Conservation (phyloP, 2,888 invertebrate species). For the Minunthozetes semirufus region DNA sequence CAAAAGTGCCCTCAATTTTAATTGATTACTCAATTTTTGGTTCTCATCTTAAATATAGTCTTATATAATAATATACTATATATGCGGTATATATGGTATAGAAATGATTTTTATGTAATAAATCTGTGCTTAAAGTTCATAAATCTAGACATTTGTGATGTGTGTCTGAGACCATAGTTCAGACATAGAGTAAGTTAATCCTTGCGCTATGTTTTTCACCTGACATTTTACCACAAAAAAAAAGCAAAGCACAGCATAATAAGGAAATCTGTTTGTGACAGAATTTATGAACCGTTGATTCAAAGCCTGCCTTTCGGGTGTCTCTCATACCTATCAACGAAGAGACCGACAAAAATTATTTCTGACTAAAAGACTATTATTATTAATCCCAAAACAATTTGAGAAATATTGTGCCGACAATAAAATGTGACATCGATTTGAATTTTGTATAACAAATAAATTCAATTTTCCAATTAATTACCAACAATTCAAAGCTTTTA, state of each 20-base stretch:
- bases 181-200: not conserved
- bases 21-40: not conserved
- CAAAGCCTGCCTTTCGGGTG: not conserved
- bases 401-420: not conserved
- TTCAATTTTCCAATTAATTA: not conserved
- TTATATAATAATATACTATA: no score
- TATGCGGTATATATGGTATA: no score
- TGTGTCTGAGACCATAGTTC: not conserved
- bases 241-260: not conserved
- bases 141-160: conserved; percentile 1
- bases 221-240: not conserved
- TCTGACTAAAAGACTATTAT: not conserved
- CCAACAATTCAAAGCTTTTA: not conserved
- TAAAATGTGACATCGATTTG: not conserved
- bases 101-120: no score
- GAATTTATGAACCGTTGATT: not conserved
- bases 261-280: conserved; percentile 20
- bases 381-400: conserved; percentile 11
- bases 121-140: not conserved
- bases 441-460: not conserved
- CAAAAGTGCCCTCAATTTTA: no score
- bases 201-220: not conserved
- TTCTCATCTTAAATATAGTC: not conserved
- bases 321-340: not conserved
- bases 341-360: not conserved